Evolutionary conservation across 2,797 vertebrate genomes (phyloP).

Genomic region (Lerista edwardsae): DNA sequence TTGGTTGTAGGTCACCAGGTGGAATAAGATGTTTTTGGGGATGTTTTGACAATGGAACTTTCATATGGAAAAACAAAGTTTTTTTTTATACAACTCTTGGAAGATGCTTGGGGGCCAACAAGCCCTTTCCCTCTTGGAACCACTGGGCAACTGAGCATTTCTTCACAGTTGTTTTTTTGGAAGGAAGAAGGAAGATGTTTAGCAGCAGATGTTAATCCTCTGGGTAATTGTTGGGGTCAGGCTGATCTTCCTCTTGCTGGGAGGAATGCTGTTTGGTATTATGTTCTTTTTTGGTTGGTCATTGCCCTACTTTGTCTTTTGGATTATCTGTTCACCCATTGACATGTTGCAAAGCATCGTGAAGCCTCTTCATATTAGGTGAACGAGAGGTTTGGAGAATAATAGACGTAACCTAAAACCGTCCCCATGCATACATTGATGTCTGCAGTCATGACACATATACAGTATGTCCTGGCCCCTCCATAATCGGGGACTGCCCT

Average conservation of each 20-base stretch:
- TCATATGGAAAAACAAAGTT: neutral
- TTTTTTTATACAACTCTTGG: neutral
- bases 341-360: neutral
- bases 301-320: neutral
- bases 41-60: neutral
- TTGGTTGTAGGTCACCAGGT: neutral
- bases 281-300: no score
- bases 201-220: neutral
- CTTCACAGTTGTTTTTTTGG: no score
- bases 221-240: neutral
- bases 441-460: no score
- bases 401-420: no score
- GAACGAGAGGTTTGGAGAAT: neutral
- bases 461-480: no score
- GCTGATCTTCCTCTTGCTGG: neutral
- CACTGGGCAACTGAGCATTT: neutral
- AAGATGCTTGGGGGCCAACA: neutral
- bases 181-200: neutral
- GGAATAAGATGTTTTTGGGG: neutral
- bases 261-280: no score
- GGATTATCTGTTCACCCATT: neutral
- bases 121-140: neutral
- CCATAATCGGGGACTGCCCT: no score
- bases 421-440: no score
- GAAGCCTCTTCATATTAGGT: fast-evolving